Base-by-base conservation (phyloP, 1,140 invertebrate species). In the Drosophila mauritiana region DNA sequence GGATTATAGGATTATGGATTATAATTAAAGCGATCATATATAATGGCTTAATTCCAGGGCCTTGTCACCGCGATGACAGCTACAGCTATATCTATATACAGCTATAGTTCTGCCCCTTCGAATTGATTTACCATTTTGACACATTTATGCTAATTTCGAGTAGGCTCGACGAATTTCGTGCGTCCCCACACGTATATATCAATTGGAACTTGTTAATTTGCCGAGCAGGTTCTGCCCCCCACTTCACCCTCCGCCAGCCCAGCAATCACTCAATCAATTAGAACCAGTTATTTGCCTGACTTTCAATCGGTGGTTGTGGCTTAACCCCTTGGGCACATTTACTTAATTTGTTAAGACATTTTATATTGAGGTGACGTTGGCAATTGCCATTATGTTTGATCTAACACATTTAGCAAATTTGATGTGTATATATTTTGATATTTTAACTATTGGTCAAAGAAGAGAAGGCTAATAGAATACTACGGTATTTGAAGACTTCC, bases 181-280 rank as follows among this genome's bases (percentile, higher is more conserved):
- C 34, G 40, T 46, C 63, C 63, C 63, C 40, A 56, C 65, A 65
- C 65, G 65, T 70, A 46, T 67, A 73, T 65, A 63, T 84, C 81
- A 85, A 84, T 84, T 83, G 80, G 68, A 80, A 84, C 81, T 84
- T 84, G 80, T 84, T 84, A 84, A 84, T 84, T 84, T 61, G 77
- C 48, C 58, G 80, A 77, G 64, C 81, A 84, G 72, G 80, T 83
- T 82, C 74, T 52, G 55, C 73, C 70, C 55, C 73, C 63, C 49
- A 55, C 58, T 65, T 49, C 72, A 57, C 67, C 67, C 62, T 64
- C 17, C 17, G 17, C 17, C 1, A 17, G 17, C 17, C 17, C 17
- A 17, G 17, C 49, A 69, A 69, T 69, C 63, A 40, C 49, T 69
- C 67, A 70, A 70, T 70, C 64, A 70, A 70, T 70, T 70, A 70